Base-by-base conservation (phyloP, 1,140 invertebrate species). In the Procambarus clarkii region DNA sequence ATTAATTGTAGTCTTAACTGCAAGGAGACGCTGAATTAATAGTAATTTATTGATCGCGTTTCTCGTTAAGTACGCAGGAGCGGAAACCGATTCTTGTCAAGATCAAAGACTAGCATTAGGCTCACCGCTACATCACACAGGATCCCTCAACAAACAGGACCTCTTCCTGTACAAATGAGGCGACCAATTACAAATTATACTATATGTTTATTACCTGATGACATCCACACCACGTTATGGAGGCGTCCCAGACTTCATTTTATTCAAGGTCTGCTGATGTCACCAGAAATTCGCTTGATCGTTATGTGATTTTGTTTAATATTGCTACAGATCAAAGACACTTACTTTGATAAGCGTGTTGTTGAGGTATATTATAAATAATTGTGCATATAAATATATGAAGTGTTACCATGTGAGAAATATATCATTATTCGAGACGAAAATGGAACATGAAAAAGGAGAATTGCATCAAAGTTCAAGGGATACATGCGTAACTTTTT, bases 341-440 rank as follows among this genome's bases (percentile, higher is more conserved):
- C 69, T 74, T 74, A 74, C 69, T 74, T 15, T 74, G 69, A n/a
- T 74, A 74, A 74, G 69, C 69, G 69, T 74, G 69, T 74, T 74
- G 4, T 74, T 74, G 69, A 74, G 69, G 69, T 74, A 74, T 74
- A 74, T 74, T 74, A 74, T 74, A 74, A 74, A 34, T 74, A 74
- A 74, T 34, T 74, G 69, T 74, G 69, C 69, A 74, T 74, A 74
- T 74, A 74, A 74, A 34, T 69, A 21, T 69, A 34, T 34, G 11
- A 18, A 18, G 34, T 34, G 69, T 34, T 74, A 74, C 69, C 69
- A 74, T 74, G 11, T 74, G 69, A n/a, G 69, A 34, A 74, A 74
- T 74, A 74, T 34, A 74, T 74, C 69, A 34, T 74, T 11, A 74
- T 24, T 74, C 7, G 34, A 74, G 69, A 74, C n/a, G 8, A 34